Evolutionary conservation across 2,113 vertebrate genomes (phyloP), one percentile per base, ranked within the genome.

Genomic region (Melanerpes aurifrons): DNA sequence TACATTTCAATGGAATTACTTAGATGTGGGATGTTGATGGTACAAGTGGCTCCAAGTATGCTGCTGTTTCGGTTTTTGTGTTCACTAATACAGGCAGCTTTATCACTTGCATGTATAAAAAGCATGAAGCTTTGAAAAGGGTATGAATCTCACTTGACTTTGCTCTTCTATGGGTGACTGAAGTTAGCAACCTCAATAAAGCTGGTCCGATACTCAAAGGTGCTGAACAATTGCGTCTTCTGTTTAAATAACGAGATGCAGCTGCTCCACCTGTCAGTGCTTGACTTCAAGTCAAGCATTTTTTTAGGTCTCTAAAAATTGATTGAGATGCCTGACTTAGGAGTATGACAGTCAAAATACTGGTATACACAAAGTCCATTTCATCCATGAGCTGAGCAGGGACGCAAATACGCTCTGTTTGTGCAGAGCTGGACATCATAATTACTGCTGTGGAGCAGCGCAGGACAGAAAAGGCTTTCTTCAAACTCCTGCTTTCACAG

Each of bases 1-100:
- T 94, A 31, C 93, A 94, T 90, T 78, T 95, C 90, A 95, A 92
- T 95, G n/a, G 90, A 83, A 43, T 88, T 88, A 78, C 92, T 95
- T 81, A 81, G 85, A 82, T 84, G 70, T 86, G 76, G 88, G 73
- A 86, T 92, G 90, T 66, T 0, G 3, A 56, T 76, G 40, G 73
- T 75, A 71, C 75, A 71, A 89, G 92, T 80, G 75, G 82, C 84
- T 96, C 74, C 59, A 58, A 84, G 87, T 83, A 67, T 0, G 20
- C 72, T 0, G 18, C 72, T 83, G 54, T 25, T 84, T 32, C 3
- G 0, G 7, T 62, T 72, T 91, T 77, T 77, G 43, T 40, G 66
- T 71, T 93, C 20, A 0, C 66, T 74, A 58, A 61, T 81, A 69
- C 50, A 78, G 62, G 76, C 85, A 64, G 72, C 66, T 87, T 75